Evolutionary conservation across 2,888 invertebrate species (phyloP).

Genomic region (Listrodromus nycthemerus): DNA sequence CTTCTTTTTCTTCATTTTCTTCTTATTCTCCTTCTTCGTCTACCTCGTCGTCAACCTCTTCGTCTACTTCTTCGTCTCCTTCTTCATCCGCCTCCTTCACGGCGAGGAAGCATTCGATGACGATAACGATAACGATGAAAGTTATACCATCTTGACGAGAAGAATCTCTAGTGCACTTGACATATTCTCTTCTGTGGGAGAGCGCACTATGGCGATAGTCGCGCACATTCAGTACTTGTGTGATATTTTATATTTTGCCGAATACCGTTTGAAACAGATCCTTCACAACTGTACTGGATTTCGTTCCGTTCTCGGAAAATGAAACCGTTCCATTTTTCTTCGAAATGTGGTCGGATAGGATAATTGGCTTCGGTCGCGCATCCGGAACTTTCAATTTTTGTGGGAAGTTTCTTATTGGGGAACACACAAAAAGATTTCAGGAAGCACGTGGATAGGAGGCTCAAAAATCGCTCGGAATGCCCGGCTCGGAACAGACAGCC

Average conservation of each 20-base stretch:
- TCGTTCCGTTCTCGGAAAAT: conserved; percentile 35
- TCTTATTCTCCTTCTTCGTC: conserved; percentile 63
- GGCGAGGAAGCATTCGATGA: conserved; percentile 37
- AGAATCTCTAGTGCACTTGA: conserved; percentile 21
- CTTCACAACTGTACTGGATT: conserved; percentile 23
- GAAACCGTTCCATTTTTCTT: conserved; percentile 12
- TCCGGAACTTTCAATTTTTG: background rate
- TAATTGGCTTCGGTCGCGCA: background rate
- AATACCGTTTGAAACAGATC: conserved; percentile 47
- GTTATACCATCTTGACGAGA: conserved; percentile 48
- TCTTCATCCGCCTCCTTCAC: conserved; percentile 63
- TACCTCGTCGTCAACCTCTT: conserved; percentile 63
- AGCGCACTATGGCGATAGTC: conserved; percentile 40
- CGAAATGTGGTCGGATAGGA: conserved; percentile 1
- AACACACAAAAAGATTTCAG: conserved; percentile 2
- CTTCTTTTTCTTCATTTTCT: conserved; percentile 63
- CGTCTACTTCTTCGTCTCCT: conserved; percentile 61
- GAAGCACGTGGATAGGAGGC: conserved; percentile 2
- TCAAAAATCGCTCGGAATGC: background rate
- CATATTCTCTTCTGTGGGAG: conserved; percentile 13
- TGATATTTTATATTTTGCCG: conserved; percentile 61
- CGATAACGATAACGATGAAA: conserved; percentile 35
- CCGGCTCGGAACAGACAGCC: background rate
- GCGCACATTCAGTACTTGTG: conserved; percentile 46
- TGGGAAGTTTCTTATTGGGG: background rate